Conservation (phyloP, 2,797 vertebrate species). For the Buceros bicornis region DNA sequence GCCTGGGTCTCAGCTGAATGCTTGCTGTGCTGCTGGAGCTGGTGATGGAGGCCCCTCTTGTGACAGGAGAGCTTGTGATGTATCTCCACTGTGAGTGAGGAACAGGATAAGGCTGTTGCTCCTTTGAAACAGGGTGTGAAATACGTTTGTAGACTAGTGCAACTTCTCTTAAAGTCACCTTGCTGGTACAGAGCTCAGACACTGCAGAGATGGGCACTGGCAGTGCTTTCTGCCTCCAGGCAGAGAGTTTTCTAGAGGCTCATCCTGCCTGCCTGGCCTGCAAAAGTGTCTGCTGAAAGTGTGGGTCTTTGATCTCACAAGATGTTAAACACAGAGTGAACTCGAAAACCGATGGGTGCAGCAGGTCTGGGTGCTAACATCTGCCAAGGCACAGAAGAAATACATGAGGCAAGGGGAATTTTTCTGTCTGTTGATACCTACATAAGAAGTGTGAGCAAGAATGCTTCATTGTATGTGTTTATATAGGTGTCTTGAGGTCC, state of each 20-base stretch:
- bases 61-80: background rate
- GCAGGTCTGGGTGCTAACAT: background rate
- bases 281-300: background rate
- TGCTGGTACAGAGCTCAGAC: accelerated
- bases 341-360: background rate
- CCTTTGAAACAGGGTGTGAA: background rate
- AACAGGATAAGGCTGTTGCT: background rate
- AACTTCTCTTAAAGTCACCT: background rate
- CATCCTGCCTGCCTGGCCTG: background rate
- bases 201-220: background rate
- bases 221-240: background rate
- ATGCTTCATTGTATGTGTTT: background rate
- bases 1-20: background rate
- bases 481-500: background rate
- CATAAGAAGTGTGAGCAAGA: background rate
- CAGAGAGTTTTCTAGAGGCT: background rate
- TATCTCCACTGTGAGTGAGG: background rate
- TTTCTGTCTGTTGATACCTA: background rate
- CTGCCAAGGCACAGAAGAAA: background rate
- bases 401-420: background rate
- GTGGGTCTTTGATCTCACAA: background rate
- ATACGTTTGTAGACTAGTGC: background rate
- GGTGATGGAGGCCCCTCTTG: background rate
- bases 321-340: background rate
- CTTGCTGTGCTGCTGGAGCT: background rate